Percentiles rank a stretch among this genome's conserved stretches.
Evolutionary conservation across 2,888 invertebrate species (phyloP).

Genomic region (Epicampocera succincta): DNA sequence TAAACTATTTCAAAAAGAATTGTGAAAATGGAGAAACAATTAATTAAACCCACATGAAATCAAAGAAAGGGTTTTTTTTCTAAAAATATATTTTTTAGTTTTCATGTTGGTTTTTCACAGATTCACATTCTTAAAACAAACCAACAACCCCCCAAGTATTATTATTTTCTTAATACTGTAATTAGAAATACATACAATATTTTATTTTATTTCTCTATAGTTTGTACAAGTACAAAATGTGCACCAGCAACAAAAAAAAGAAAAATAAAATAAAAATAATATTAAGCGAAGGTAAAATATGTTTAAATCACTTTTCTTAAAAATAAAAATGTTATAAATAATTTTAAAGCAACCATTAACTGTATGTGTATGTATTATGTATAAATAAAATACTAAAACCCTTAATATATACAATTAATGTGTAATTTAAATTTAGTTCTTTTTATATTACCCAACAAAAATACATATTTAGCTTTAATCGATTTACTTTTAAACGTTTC

Average conservation of each 20-base stretch:
- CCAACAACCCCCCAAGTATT: conserved; percentile 60
- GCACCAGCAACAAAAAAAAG: too few species aligned
- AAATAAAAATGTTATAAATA: conserved; percentile 5
- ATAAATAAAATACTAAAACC: not conserved
- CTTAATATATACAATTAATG: conserved; percentile 39
- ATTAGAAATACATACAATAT: conserved; percentile 1
- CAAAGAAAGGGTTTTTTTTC: too few species aligned
- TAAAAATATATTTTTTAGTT: too few species aligned
- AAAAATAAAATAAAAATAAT: conserved; percentile 25
- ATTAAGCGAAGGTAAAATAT: conserved; percentile 20
- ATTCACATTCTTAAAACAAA: not conserved
- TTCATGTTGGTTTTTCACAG: too few species aligned
- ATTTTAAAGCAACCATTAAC: conserved; percentile 37
- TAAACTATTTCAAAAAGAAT: not conserved
- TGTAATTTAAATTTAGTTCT: conserved; percentile 35
- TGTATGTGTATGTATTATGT: too few species aligned
- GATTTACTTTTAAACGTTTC: conserved; percentile 37
- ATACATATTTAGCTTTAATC: conserved; percentile 27
- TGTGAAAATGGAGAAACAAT: not conserved
- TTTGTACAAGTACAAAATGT: conserved; percentile 56
- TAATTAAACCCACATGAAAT: not conserved
- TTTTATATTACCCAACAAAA: conserved; percentile 31
- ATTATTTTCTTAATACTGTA: conserved; percentile 6
- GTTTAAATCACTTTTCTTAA: conserved; percentile 15
- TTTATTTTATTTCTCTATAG: conserved; percentile 10